Evolutionary conservation across 2,888 invertebrate genomes (phyloP).

Genomic region (Halictus ligatus): DNA sequence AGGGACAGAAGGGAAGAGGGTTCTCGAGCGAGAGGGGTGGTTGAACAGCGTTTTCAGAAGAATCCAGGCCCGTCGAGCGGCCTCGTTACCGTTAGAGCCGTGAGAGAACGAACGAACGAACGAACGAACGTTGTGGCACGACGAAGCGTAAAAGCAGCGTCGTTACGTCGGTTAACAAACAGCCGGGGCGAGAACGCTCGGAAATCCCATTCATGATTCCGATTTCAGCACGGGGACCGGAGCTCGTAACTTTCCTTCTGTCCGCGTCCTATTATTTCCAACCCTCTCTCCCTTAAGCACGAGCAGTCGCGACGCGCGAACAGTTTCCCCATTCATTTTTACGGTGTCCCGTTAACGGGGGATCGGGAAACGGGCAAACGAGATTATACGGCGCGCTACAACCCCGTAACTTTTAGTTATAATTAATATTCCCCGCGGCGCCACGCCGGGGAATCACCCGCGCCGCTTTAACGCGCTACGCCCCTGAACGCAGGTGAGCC

Average conservation of each 20-base stretch:
- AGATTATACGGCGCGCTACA: constrained; percentile 20
- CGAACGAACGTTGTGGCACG: not conserved
- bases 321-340: constrained; percentile 35
- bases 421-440: constrained; percentile 31
- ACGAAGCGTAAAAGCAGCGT: not conserved
- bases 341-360: constrained; percentile 34
- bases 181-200: constrained; percentile 11
- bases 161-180: constrained; percentile 9
- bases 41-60: not conserved
- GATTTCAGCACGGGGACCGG: constrained; percentile 26
- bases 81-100: not conserved
- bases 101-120: not conserved
- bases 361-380: constrained; percentile 17
- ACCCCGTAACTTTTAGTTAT: constrained; percentile 24
- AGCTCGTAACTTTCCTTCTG: constrained; percentile 29
- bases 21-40: not conserved
- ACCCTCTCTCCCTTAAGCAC: not conserved
- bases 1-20: not conserved
- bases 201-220: constrained; percentile 40
- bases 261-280: constrained; percentile 15
- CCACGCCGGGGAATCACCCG: not conserved
- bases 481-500: not conserved
- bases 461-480: not conserved
- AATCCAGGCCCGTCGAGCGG: not conserved
- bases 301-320: not conserved